Conservation (phyloP, 2,888 invertebrate species). For the Cephus rjabovi region DNA sequence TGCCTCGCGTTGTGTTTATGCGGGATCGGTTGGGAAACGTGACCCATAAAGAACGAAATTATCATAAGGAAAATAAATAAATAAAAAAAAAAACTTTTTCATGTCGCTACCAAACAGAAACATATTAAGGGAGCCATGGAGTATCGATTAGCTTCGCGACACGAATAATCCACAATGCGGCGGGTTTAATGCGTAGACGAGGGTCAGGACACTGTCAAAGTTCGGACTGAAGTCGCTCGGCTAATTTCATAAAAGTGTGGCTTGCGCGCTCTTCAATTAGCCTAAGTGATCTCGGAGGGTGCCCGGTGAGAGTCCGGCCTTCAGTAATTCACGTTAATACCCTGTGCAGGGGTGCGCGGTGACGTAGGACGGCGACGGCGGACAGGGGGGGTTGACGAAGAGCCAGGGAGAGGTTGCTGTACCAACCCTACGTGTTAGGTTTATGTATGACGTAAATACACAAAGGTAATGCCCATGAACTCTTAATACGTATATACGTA, state of each 20-base stretch:
- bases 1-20: not conserved
- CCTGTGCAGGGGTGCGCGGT: not conserved
- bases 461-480: not conserved
- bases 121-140: not conserved
- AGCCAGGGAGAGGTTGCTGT: not conserved
- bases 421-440: not conserved
- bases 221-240: not conserved
- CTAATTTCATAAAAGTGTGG: slow-evolving; percentile 36
- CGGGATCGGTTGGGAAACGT: not conserved
- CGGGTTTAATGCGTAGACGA: not conserved
- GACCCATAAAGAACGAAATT: not conserved
- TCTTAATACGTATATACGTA: not conserved
- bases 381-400: not conserved
- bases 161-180: slow-evolving; percentile 13
- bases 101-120: not conserved
- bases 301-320: slow-evolving; percentile 14
- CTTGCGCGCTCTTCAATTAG: slow-evolving; percentile 39
- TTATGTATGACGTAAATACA: not conserved
- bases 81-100: not conserved
- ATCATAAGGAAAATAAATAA: not conserved
- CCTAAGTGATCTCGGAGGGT: slow-evolving; percentile 41
- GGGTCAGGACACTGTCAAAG: not conserved
- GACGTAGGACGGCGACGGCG: not conserved
- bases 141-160: not conserved
- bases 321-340: slow-evolving; percentile 44